Evolutionary conservation across 2,888 invertebrate genomes (phyloP).

Genomic region (Pammene fasciana): DNA sequence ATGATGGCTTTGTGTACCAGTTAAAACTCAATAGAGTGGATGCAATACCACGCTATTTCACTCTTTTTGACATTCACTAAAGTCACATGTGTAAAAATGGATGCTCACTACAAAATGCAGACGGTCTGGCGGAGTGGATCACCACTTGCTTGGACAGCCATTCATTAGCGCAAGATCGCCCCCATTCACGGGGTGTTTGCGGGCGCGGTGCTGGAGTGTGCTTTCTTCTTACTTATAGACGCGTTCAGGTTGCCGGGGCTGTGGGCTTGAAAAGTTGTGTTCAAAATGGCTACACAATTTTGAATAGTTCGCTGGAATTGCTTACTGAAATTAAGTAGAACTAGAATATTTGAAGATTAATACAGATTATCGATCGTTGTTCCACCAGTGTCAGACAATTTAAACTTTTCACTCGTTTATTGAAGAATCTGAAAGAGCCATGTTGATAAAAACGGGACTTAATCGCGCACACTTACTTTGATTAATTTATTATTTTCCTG

Average conservation of each 20-base stretch:
- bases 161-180: slow-evolving; percentile 32
- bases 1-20: background rate
- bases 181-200: slow-evolving; percentile 47
- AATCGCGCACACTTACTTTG: too few relatives aligned
- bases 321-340: too few relatives aligned
- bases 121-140: slow-evolving; percentile 5
- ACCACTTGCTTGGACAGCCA: slow-evolving; percentile 30
- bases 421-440: too few relatives aligned
- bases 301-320: background rate
- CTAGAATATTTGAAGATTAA: too few relatives aligned
- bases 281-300: background rate
- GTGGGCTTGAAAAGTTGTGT: background rate
- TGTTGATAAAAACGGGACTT: too few relatives aligned
- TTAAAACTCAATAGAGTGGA: background rate
- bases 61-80: background rate
- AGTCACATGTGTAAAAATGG: background rate
- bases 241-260: slow-evolving; percentile 43
- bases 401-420: too few relatives aligned
- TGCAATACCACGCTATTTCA: background rate
- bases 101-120: slow-evolving; percentile 6
- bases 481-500: too few relatives aligned
- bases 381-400: too few relatives aligned
- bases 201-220: slow-evolving; percentile 49
- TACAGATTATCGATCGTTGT: too few relatives aligned
- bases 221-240: slow-evolving; percentile 43